Evolutionary conservation across 2,113 vertebrate genomes (phyloP).

Genomic region (Taurulus bubalis): DNA sequence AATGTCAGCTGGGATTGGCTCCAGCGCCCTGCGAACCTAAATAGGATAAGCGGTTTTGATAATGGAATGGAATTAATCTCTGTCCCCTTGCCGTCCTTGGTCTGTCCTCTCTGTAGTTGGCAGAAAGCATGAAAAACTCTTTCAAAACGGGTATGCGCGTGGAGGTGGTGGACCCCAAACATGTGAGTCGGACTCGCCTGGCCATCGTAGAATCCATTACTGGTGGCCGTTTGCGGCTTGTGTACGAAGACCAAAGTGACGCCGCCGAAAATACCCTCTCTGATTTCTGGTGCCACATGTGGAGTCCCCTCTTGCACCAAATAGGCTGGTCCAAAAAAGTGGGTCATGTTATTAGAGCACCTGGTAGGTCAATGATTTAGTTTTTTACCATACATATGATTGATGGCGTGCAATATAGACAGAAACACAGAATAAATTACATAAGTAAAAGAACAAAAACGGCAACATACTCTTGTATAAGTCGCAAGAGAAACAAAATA

Average conservation of each 20-base stretch:
- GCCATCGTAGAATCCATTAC: constrained; percentile 89
- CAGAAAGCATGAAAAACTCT: constrained; percentile 88
- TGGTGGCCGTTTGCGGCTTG: constrained; percentile 91
- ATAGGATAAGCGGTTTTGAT: too few relatives aligned
- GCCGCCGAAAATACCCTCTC: constrained; percentile 57
- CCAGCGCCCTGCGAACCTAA: too few relatives aligned
- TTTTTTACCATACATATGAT: neutral
- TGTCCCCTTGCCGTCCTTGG: neutral
- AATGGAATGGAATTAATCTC: neutral
- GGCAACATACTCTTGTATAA: neutral
- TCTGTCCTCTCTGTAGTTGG: constrained; percentile 83
- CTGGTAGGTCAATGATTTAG: constrained; percentile 72
- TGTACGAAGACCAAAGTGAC: constrained; percentile 89
- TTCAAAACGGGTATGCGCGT: constrained; percentile 91
- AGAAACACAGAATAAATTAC: neutral
- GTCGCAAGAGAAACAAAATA: neutral
- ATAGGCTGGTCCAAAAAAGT: constrained; percentile 93
- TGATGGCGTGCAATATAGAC: neutral
- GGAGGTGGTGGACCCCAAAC: constrained; percentile 93
- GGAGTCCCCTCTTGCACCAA: constrained; percentile 93
- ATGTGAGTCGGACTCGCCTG: constrained; percentile 88
- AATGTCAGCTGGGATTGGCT: too few relatives aligned
- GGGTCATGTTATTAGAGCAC: constrained; percentile 88
- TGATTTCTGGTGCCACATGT: constrained; percentile 97
- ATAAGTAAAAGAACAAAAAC: neutral